phyloP scores from a whole-genome alignment of 1,140 invertebrate species.

The Papilio polyxenes region DNA sequence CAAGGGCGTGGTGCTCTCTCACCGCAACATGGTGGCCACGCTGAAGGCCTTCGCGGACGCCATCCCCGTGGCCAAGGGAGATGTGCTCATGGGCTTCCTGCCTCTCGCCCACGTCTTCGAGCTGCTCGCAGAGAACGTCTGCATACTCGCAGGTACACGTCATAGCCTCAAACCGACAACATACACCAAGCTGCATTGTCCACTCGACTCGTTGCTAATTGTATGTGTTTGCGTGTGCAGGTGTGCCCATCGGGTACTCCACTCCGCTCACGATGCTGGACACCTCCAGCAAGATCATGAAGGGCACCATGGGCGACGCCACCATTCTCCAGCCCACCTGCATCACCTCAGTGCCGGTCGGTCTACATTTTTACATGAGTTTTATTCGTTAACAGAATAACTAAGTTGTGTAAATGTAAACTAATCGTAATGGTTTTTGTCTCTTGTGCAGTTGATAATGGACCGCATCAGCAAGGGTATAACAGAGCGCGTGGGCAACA shows the following conservation, averaged over 20 bases:
- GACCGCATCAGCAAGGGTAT: conserved; percentile 98
- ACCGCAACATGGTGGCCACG: conserved; percentile 94
- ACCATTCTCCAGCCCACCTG: conserved; percentile 94
- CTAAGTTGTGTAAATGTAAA: too few species aligned
- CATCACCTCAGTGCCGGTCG: conserved; percentile 96
- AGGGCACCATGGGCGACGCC: conserved; percentile 94
- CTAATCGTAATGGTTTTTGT: not conserved
- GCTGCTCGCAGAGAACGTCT: conserved; percentile 89
- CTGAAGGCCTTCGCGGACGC: conserved; percentile 93
- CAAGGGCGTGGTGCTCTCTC: conserved; percentile 92
- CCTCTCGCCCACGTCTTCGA: conserved; percentile 99
- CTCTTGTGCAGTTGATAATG: conserved; percentile 89
- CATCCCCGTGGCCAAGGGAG: conserved; percentile 86
- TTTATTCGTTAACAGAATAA: not conserved
- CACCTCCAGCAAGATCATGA: conserved; percentile 96
- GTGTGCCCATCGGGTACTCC: conserved; percentile 97
- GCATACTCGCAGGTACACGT: conserved; percentile 82
- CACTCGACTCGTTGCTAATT: not conserved
- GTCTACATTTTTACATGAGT: conserved; percentile 45
- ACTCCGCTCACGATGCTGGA: conserved; percentile 97
- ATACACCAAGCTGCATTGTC: not conserved
- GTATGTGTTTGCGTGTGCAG: conserved; percentile 67
- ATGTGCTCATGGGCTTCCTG: conserved; percentile 96
- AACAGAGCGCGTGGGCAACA: conserved; percentile 92
- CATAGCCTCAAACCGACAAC: too few species aligned